Base-by-base conservation (phyloP, 2,888 invertebrate genomes). In the Erannis defoliaria region DNA sequence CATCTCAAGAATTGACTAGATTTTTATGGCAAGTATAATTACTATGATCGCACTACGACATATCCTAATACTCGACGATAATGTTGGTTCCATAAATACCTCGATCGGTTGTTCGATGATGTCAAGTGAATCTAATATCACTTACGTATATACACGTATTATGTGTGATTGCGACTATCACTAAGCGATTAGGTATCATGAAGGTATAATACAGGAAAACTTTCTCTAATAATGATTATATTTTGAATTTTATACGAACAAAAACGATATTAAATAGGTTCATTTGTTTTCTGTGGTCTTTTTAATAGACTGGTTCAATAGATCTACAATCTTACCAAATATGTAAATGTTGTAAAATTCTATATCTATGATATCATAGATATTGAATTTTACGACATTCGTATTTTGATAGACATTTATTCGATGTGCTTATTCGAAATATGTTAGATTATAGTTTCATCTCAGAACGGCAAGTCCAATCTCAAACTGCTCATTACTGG, bases 401-500 rank as follows among this genome's bases (percentile, higher is more conserved):
- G n/a, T n/a, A n/a, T n/a, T n/a, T n/a, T n/a, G n/a, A n/a, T n/a
- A n/a, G n/a, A n/a, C n/a, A n/a, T n/a, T n/a, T n/a, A n/a, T n/a
- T n/a, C n/a, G n/a, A n/a, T n/a, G n/a, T n/a, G n/a, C n/a, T n/a
- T n/a, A n/a, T n/a, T n/a, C n/a, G n/a, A n/a, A n/a, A n/a, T n/a
- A n/a, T n/a, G n/a, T n/a, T n/a, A n/a, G n/a, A n/a, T n/a, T n/a
- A n/a, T n/a, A n/a, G n/a, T n/a, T n/a, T n/a, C n/a, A n/a, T n/a
- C n/a, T n/a, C 4, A 38, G 10, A 18, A 19, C 38, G 10, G 38
- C 38, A 38, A 18, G 18, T 16, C 6, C 46, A 29, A 57, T 57
- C 58, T 69, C 67, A 68, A 64, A 71, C 67, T 67, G 70, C 68
- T 73, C 68, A 72, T 73, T 75, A 73, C 68, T 60, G 64, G 63